Evolutionary conservation across 2,797 vertebrate genomes (phyloP), one percentile per base, ranked within the genome.

Genomic region (Lepilemur septentrionalis): DNA sequence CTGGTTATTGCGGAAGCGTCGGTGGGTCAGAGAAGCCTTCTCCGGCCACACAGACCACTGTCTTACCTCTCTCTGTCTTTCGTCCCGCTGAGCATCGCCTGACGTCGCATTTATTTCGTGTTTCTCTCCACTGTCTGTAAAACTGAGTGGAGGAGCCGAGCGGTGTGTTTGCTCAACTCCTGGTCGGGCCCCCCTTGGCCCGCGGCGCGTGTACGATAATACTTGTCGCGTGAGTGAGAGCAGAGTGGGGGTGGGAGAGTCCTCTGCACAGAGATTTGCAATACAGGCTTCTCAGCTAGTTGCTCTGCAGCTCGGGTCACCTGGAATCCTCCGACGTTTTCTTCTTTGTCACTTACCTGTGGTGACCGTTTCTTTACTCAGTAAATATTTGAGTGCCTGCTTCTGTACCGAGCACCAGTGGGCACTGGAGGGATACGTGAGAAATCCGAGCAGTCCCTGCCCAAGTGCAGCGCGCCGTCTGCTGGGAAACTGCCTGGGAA

Each of bases 1-100:
- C 30, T 52, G 17, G 35, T 78, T 25, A 1, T 4, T 12, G n/a
- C 57, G 30, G 25, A 2, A 2, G 20, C 20, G 59, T 35, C 46
- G 10, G 11, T 20, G 0, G 14, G 1, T 38, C 12, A 55, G 38
- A 15, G 32, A 50, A 32, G 38, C 43, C 52, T 32, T 23, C 41
- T 43, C 28, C 57, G 72, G 59, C 79, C 41, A 50, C n/a, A 12
- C 41, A 67, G 38, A 38, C 52, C 10, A 3, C 41, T 35, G 11
- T 30, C 50, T 12, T 32, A 5, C 20, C 23, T 35, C 7, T 63
- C 18, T 10, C 1, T 13, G 32, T 32, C 50, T 70, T 32, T 50
- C 43, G 0, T 52, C 38, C 11, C 8, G 0, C 14, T 23, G 59
- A 3, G 13, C 14, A 0, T 23, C 46, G 0, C 32, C 63, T 4